phyloP scores from a whole-genome alignment of 2,113 vertebrate species.

The Dromas ardeola region DNA sequence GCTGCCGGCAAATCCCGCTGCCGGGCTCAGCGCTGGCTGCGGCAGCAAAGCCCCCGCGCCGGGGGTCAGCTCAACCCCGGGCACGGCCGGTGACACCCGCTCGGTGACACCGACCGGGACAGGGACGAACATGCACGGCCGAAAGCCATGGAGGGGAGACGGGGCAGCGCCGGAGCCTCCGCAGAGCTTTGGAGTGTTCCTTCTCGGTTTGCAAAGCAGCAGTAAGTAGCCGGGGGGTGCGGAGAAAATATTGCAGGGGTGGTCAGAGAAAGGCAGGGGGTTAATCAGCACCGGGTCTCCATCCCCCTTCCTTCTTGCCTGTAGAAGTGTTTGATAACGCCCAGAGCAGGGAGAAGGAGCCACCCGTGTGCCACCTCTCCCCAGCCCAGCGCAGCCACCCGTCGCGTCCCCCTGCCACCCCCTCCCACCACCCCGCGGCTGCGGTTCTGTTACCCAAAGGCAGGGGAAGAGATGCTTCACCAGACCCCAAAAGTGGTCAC shows the following conservation, averaged over 20 bases:
- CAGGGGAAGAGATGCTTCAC: neutral
- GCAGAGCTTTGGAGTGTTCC: neutral
- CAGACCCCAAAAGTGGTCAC: rapidly evolving
- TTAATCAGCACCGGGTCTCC: neutral
- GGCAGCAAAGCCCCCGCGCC: neutral
- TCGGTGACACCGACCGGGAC: neutral
- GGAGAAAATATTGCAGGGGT: neutral
- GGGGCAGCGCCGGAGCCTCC: neutral
- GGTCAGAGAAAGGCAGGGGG: neutral
- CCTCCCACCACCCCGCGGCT: neutral
- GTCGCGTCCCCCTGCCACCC: rapidly evolving
- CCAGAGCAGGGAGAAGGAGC: neutral
- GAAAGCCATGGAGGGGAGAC: neutral
- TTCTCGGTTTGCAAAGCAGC: neutral
- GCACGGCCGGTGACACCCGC: neutral
- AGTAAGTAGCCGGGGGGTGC: neutral
- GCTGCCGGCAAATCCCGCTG: neutral
- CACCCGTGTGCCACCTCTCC: too few species aligned
- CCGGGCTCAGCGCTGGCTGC: neutral
- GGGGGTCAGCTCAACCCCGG: neutral
- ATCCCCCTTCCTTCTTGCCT: neutral
- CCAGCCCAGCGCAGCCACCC: neutral
- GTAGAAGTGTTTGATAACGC: neutral
- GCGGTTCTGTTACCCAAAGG: neutral
- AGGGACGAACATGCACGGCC: neutral